Evolutionary conservation across 2,888 invertebrate species (phyloP).

Genomic region (Caenorhabditis sp.): DNA sequence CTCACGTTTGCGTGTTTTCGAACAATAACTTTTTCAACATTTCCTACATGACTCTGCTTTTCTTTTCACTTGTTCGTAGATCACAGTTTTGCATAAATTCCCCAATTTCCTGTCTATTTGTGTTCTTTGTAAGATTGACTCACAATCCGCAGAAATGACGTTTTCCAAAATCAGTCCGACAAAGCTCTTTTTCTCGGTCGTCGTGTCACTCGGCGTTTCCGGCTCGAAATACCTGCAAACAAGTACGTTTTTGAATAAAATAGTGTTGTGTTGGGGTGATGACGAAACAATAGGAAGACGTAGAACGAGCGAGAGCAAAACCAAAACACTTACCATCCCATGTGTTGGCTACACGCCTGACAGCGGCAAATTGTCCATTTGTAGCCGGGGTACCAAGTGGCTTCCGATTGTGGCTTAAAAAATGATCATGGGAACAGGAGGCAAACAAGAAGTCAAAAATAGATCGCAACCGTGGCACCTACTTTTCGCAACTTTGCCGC

Average conservation of each 20-base stretch:
- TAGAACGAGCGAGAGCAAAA: neutral
- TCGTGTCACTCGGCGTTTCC: conserved; percentile 2
- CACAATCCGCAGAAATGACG: conserved; percentile 65
- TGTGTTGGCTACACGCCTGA: conserved; percentile 50
- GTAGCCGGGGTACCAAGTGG: conserved; percentile 63
- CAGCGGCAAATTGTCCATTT: conserved; percentile 64
- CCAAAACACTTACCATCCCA: conserved; percentile 60
- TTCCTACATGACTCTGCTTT: neutral
- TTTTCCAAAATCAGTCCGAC: conserved; percentile 63
- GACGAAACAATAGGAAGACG: conserved; percentile 1
- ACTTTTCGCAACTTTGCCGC: too few species aligned
- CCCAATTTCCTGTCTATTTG: neutral
- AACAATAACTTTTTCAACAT: too few species aligned
- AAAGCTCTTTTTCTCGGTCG: conserved; percentile 47
- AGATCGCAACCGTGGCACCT: too few species aligned
- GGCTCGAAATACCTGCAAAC: conserved; percentile 64
- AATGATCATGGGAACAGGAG: too few species aligned
- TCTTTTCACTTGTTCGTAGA: neutral
- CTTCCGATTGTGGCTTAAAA: conserved; percentile 54
- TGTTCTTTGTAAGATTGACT: conserved; percentile 17
- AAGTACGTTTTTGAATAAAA: conserved; percentile 16
- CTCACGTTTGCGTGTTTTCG: too few species aligned
- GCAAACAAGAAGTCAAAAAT: too few species aligned
- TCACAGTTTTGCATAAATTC: neutral
- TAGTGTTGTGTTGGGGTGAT: neutral